Conservation (phyloP, 2,797 vertebrate genomes). For the Ptychadena robeensis region DNA sequence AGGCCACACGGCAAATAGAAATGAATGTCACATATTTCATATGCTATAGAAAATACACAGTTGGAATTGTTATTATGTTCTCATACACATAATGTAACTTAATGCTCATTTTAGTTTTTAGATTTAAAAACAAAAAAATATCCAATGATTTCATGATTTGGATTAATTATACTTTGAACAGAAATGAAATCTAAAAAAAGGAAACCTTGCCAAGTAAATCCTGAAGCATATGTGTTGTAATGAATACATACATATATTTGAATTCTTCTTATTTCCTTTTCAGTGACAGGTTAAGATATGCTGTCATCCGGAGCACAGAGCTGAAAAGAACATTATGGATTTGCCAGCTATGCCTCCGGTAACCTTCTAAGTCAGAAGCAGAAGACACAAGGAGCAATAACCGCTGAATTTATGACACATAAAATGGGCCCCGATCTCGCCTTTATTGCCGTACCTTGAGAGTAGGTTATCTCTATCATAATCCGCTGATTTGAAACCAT, state of each 20-base stretch:
- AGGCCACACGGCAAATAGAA: background rate
- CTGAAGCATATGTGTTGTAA: background rate
- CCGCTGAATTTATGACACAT: slow-evolving; percentile 45
- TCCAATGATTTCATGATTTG: background rate
- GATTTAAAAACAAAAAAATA: background rate
- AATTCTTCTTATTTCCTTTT: slow-evolving; percentile 24
- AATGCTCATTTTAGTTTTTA: background rate
- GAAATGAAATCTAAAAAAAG: background rate
- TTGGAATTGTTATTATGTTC: too few species aligned
- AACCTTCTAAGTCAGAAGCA: slow-evolving; percentile 49
- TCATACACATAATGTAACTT: background rate
- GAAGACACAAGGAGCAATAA: slow-evolving; percentile 52
- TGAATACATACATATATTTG: background rate
- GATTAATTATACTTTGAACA: background rate
- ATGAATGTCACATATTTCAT: background rate
- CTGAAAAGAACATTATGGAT: slow-evolving; percentile 44
- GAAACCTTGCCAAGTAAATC: background rate
- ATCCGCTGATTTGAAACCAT: slow-evolving; percentile 52
- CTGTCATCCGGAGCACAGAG: slow-evolving; percentile 24
- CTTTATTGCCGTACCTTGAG: slow-evolving; percentile 55
- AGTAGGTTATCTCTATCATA: slow-evolving; percentile 58
- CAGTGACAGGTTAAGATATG: slow-evolving; percentile 30
- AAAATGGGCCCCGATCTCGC: slow-evolving; percentile 39
- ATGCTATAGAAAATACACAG: too few species aligned
- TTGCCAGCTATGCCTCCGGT: slow-evolving; percentile 24